phyloP scores from a whole-genome alignment of 2,113 vertebrate species.

The Corvus cornix region DNA sequence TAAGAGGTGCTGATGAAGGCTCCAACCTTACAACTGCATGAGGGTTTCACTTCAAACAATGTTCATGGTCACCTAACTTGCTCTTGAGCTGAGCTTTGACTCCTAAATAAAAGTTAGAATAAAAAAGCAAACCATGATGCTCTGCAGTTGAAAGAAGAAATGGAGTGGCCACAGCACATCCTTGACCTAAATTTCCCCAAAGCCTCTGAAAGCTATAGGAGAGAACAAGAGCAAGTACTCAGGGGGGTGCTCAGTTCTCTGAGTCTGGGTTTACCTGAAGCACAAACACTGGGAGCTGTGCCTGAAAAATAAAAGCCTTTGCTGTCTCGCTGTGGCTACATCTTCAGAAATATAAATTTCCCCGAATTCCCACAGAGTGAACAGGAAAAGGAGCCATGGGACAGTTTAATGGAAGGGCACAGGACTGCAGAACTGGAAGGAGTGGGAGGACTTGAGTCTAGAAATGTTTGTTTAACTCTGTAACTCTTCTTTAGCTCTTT shows the following conservation, averaged over 20 bases:
- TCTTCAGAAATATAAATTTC: not conserved
- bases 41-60: not conserved
- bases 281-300: not conserved
- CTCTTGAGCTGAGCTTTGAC: not conserved
- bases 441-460: not conserved
- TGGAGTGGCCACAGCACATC: not conserved
- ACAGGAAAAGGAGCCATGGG: fast-evolving
- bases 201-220: not conserved
- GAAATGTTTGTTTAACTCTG: not conserved
- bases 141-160: not conserved
- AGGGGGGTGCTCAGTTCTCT: not conserved
- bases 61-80: not conserved
- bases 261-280: not conserved
- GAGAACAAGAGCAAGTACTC: not conserved
- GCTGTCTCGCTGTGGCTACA: not conserved
- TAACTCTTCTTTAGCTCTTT: not conserved
- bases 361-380: not conserved
- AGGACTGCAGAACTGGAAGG: not conserved
- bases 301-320: not conserved
- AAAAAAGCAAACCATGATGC: not conserved
- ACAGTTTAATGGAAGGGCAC: not conserved
- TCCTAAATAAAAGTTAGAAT: not conserved
- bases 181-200: not conserved
- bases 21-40: not conserved
- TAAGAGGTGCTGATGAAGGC: not conserved